A percentile compares a stretch with the other conserved stretches of the same genome.
Evolutionary conservation across 2,797 vertebrate genomes (phyloP).

Genomic region (Acanthopagrus latus): DNA sequence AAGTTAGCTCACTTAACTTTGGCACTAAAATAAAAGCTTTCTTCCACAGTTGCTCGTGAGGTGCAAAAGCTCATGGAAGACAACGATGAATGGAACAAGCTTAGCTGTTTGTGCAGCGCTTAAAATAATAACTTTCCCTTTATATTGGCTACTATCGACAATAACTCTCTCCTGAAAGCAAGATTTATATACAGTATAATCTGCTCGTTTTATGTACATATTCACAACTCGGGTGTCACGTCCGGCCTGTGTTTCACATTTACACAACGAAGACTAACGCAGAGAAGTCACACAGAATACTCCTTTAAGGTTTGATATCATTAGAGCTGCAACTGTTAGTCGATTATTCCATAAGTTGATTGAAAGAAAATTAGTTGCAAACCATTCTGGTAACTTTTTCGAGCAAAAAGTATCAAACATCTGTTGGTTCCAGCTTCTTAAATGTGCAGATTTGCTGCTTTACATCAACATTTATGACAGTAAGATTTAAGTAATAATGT

Average conservation of each 20-base stretch:
- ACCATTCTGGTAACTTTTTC: no score
- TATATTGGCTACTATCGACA: slow-evolving; percentile 30
- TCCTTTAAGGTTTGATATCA: background rate
- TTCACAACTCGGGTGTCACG: slow-evolving; percentile 84
- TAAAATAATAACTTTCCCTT: background rate
- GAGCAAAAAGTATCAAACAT: no score
- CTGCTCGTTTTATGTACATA: slow-evolving; percentile 56
- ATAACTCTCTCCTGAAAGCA: slow-evolving; percentile 38
- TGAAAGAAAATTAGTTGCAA: no score
- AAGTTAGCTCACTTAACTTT: slow-evolving; percentile 74
- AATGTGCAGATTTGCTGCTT: no score
- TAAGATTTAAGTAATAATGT: no score
- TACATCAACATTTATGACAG: no score
- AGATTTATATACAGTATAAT: slow-evolving; percentile 15
- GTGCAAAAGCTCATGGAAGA: slow-evolving; percentile 69
- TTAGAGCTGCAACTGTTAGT: no score
- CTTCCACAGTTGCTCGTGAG: slow-evolving; percentile 7
- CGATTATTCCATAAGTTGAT: no score
- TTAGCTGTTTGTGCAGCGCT: slow-evolving; percentile 37
- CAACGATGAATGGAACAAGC: slow-evolving; percentile 42
- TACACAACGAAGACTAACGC: background rate
- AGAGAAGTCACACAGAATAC: background rate
- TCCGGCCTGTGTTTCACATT: slow-evolving; percentile 55
- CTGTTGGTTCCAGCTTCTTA: no score
- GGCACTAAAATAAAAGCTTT: slow-evolving; percentile 55